These are phyloP conservation scores for Vanessa atalanta DNA, from an alignment of 1,140 invertebrate species.

Conservation along the genomic window DNA sequence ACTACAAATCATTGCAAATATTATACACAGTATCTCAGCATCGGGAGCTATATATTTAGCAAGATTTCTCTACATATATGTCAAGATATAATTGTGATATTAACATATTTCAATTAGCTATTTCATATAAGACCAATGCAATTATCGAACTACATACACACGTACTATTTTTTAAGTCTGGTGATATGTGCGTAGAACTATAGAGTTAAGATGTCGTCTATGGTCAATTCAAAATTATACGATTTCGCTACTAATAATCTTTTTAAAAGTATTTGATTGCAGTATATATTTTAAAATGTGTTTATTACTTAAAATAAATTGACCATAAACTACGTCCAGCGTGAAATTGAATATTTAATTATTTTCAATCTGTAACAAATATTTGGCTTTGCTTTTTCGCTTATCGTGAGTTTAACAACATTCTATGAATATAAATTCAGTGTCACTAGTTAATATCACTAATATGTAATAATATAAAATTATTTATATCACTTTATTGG, in stretches of 20 bases:
- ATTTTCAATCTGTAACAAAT: not conserved
- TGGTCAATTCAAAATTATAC: not conserved
- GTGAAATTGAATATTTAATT: not conserved
- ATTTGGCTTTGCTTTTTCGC: constrained; percentile 1
- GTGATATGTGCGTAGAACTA: constrained; percentile 26
- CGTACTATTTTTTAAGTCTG: not conserved
- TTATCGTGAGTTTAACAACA: not conserved
- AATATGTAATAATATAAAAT: constrained; percentile 17
- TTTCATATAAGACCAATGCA: too few species aligned
- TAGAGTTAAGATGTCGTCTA: not conserved
- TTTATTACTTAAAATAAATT: not conserved
- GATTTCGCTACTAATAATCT: not conserved
- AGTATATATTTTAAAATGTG: too few species aligned
- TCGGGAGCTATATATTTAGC: not conserved
- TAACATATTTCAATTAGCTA: too few species aligned
- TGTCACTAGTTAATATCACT: constrained; percentile 24
- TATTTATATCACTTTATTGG: constrained; percentile 21
- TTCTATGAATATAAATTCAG: not conserved
- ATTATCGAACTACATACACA: too few species aligned
- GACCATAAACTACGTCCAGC: not conserved
- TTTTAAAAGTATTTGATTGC: not conserved
- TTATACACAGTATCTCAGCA: not conserved
- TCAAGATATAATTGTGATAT: too few species aligned
- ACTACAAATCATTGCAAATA: not conserved
- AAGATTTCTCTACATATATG: too few species aligned